Evolutionary conservation across 2,797 vertebrate species (phyloP).

Genomic region (Coendou prehensilis): DNA sequence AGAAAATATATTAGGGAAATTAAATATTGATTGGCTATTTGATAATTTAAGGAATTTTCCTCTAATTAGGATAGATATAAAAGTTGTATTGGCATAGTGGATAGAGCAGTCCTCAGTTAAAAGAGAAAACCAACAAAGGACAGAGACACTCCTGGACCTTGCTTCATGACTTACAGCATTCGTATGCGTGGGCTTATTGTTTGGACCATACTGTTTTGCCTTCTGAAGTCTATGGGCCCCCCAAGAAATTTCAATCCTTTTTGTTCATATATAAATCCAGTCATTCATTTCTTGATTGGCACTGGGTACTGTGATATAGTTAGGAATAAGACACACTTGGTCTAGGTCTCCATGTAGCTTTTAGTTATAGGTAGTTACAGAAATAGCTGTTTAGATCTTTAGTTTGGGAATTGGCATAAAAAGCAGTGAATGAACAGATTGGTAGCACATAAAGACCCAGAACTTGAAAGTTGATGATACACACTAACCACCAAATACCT

Average conservation of each 20-base stretch:
- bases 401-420: not conserved
- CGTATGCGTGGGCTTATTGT: not conserved
- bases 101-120: not conserved
- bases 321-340: not conserved
- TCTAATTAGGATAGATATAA: not conserved
- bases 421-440: not conserved
- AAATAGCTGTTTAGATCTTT: not conserved
- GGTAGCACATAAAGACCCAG: conserved; percentile 21
- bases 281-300: not conserved
- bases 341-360: not conserved
- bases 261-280: not conserved
- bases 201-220: not conserved
- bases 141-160: not conserved
- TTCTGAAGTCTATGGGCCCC: not conserved
- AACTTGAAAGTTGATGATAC: conserved; percentile 81
- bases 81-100: not conserved
- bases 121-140: not conserved
- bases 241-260: not conserved
- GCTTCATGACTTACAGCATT: not conserved
- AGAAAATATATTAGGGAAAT: not conserved
- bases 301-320: not conserved
- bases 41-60: not conserved
- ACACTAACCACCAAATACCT: not conserved
- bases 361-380: not conserved
- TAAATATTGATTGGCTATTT: not conserved